Evolutionary conservation across 2,888 invertebrate genomes (phyloP).

Genomic region (Morpho helenor): DNA sequence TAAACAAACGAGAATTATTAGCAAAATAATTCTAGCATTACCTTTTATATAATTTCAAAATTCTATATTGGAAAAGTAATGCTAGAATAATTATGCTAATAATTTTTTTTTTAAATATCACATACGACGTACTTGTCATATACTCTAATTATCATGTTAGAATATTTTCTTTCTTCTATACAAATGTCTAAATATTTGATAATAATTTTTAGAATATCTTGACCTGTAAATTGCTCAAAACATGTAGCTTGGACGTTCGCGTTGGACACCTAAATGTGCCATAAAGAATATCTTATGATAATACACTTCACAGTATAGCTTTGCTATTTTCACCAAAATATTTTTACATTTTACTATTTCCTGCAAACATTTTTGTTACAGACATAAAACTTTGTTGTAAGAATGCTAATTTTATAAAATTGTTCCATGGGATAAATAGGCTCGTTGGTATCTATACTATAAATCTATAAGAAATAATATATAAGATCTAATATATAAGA

Average conservation of each 20-base stretch:
- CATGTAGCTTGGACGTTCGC: conserved; percentile 34
- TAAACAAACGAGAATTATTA: too few species aligned
- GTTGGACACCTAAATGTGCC: conserved; percentile 55
- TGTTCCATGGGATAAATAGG: too few species aligned
- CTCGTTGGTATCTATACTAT: too few species aligned
- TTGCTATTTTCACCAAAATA: conserved; percentile 48
- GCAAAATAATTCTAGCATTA: not conserved
- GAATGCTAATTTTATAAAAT: not conserved
- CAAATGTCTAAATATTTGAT: not conserved
- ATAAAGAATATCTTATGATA: conserved; percentile 62
- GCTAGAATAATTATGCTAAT: too few species aligned
- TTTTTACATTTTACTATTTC: conserved; percentile 43
- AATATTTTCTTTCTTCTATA: not conserved
- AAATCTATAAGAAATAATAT: too few species aligned
- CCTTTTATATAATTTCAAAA: too few species aligned
- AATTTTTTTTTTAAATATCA: too few species aligned
- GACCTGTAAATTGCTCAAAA: not conserved
- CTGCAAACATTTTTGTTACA: conserved; percentile 22
- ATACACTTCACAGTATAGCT: conserved; percentile 54
- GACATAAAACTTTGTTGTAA: conserved; percentile 2
- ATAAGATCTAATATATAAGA: too few species aligned
- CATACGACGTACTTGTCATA: too few species aligned
- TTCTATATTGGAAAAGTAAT: too few species aligned
- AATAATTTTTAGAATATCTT: not conserved
- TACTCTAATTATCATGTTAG: not conserved